Evolutionary conservation across 2,113 vertebrate genomes (phyloP).

Genomic region (Heloderma charlesbogerti): DNA sequence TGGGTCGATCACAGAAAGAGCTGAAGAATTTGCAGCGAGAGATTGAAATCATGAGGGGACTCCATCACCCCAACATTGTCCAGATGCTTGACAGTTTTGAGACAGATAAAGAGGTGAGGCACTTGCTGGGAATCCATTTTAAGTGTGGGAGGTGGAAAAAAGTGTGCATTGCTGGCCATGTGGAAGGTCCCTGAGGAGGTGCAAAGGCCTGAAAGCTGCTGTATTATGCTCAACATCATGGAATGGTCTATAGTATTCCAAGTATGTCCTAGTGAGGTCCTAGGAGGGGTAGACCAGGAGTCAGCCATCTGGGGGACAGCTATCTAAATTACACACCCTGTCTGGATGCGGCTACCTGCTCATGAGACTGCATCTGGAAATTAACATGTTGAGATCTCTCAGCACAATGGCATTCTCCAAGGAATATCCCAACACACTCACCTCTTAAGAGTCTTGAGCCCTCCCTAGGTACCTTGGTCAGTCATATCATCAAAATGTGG

Average conservation of each 20-base stretch:
- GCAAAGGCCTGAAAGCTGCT: neutral
- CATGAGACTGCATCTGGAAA: neutral
- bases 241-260: neutral
- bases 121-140: neutral
- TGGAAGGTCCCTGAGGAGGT: neutral
- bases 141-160: too few species aligned
- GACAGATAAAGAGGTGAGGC: slow-evolving; percentile 88
- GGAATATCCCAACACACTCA: neutral
- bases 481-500: neutral
- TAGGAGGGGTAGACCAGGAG: neutral
- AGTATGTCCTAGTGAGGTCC: neutral
- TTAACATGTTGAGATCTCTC: neutral
- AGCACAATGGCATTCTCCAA: neutral
- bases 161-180: neutral
- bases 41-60: slow-evolving; percentile 93
- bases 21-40: slow-evolving; percentile 88
- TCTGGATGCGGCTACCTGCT: neutral
- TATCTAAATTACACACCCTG: neutral
- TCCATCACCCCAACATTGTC: slow-evolving; percentile 93
- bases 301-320: neutral
- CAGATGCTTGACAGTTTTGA: slow-evolving; percentile 96
- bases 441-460: neutral
- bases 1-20: slow-evolving; percentile 91
- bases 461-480: neutral
- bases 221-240: too few species aligned